Conservation (phyloP, 2,113 vertebrate species). For the Pomatostomus ruficeps region DNA sequence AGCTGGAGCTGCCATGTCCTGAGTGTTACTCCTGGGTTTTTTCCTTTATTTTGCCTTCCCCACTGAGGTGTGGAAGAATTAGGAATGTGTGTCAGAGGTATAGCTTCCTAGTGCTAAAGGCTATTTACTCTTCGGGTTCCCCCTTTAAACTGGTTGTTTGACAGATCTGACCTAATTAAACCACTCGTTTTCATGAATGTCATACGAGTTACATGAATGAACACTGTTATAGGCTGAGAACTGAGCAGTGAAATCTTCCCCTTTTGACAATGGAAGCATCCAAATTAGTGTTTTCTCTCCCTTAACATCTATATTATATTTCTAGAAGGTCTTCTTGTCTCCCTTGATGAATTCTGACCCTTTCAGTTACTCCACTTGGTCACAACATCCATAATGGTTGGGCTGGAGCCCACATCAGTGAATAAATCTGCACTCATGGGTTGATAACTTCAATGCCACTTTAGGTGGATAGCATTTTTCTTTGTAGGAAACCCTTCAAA, state of each 20-base stretch:
- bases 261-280: not conserved
- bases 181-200: not conserved
- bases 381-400: not conserved
- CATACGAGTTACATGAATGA: not conserved
- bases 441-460: not conserved
- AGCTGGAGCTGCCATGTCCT: not conserved
- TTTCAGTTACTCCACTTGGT: not conserved
- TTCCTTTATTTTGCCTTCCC: not conserved
- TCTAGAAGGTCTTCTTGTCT: not conserved
- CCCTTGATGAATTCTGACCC: not conserved
- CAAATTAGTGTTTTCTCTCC: not conserved
- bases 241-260: not conserved
- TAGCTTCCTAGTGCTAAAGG: not conserved
- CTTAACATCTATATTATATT: not conserved
- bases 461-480: not conserved
- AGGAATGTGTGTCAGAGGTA: not conserved
- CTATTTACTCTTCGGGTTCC: not conserved
- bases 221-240: not conserved
- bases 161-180: constrained; percentile 35
- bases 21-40: not conserved
- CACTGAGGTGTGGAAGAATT: not conserved
- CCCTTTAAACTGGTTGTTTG: constrained; percentile 17
- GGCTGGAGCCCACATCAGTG: not conserved
- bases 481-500: not conserved
- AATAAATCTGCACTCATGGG: not conserved